Base-by-base conservation (phyloP, 2,797 vertebrate genomes). In the Adrianichthys oophorus region DNA sequence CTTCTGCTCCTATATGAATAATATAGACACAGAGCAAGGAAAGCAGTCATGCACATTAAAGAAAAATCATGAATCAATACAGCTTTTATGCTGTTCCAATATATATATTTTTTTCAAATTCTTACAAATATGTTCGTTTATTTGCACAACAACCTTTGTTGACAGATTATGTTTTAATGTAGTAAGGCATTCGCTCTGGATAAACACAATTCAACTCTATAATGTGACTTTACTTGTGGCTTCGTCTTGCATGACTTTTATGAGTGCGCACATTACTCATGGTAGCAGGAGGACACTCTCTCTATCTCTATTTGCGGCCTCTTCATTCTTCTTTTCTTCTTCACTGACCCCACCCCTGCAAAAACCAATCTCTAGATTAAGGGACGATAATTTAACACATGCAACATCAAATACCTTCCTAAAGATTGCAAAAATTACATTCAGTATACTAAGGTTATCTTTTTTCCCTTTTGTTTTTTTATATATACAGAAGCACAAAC, bases 251-350 rank as follows among this genome's bases (percentile, higher is more conserved):
- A 41, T 21, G 37, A 52, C n/a, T 24, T 1, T 60, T 24, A 37
- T 18, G n/a, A 23, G 17, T 44, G 41, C 5, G n/a, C 8, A 6
- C n/a, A 16, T 15, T 7, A 55, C 24, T 91, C 81, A 93, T 0
- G 68, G 83, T 19, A 93, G 58, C 13, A 67, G 72, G 52, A 90
- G 73, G 73, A 94, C 90, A 71, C 85, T 88, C 48, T 79, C 84
- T 14, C 60, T 86, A 58, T 93, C 93, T 80, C 80, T 83, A 73
- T 88, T 71, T 66, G 81, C 63, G 32, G 91, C 86, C 52, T 90
- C 80, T 32, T 93, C 88, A 5, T 91, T 87, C 26, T 93, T 87
- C 50, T 67, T 50, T 41, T 90, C 79, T 78, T 75, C 87, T 72
- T 90, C 76, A 21, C 63, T 72, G 75, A 63, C 58, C 67, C 49